Conservation (phyloP, 2,797 vertebrate genomes). For the Chloroceryle amazona region DNA sequence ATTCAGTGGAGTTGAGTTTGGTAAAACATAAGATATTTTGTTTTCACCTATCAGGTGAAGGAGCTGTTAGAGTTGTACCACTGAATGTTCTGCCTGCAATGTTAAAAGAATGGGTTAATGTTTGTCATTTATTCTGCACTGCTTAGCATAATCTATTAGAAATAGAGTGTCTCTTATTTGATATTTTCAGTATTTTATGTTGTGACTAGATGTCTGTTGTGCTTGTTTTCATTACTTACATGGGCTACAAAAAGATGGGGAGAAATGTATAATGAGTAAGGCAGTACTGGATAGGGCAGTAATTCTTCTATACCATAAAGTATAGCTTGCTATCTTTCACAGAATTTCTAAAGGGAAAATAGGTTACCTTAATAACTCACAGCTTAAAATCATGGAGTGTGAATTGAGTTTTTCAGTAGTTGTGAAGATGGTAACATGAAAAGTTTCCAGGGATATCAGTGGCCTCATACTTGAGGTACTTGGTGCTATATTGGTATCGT, state of each 20-base stretch:
- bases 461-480: not conserved
- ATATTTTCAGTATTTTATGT: not conserved
- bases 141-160: not conserved
- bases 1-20: not conserved
- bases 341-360: not conserved
- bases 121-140: not conserved
- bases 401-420: not conserved
- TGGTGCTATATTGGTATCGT: not conserved
- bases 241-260: not conserved
- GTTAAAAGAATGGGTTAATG: not conserved
- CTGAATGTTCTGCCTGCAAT: not conserved
- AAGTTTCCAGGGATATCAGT: not conserved
- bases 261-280: not conserved
- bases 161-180: not conserved
- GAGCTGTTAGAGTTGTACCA: not conserved
- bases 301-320: not conserved
- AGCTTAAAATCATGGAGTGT: not conserved
- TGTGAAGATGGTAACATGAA: not conserved
- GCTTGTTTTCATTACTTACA: not conserved
- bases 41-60: not conserved
- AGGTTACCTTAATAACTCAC: not conserved
- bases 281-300: not conserved
- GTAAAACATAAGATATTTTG: not conserved
- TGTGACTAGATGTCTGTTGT: not conserved
- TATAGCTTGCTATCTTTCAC: not conserved